These are phyloP conservation scores for Menidia menidia DNA, from an alignment of 2,797 vertebrate species.

Conservation along the genomic window DNA sequence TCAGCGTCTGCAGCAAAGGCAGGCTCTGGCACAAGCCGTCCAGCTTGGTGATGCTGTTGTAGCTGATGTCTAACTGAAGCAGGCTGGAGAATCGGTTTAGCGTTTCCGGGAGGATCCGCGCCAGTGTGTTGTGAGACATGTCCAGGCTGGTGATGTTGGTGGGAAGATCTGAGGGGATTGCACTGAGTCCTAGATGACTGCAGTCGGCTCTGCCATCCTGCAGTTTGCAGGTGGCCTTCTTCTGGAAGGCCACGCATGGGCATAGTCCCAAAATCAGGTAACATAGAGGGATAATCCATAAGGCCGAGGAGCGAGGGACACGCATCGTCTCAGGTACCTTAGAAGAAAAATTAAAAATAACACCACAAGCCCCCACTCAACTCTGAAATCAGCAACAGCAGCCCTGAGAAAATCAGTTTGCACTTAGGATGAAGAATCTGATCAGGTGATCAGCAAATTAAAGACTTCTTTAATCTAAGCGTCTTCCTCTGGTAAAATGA, in stretches of 20 bases:
- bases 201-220: conserved; percentile 86
- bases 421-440: neutral
- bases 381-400: neutral
- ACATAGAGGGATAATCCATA: conserved; percentile 14
- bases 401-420: neutral
- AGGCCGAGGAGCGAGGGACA: neutral
- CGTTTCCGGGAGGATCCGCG: conserved; percentile 66
- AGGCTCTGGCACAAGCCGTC: conserved; percentile 84
- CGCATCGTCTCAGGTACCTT: conserved; percentile 38
- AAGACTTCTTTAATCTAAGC: neutral
- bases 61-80: conserved; percentile 81
- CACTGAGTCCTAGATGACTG: conserved; percentile 87
- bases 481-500: too few relatives aligned
- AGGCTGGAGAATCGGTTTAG: conserved; percentile 84
- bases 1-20: conserved; percentile 81
- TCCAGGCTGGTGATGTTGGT: conserved; percentile 87
- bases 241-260: conserved; percentile 16
- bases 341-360: neutral
- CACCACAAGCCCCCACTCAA: neutral
- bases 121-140: conserved; percentile 91
- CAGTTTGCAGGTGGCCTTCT: conserved; percentile 76
- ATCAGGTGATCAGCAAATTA: neutral
- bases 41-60: conserved; percentile 87
- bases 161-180: conserved; percentile 88
- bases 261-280: conserved; percentile 10